Evolutionary conservation across 2,888 invertebrate species (phyloP).

Genomic region (Itoplectis maculator): DNA sequence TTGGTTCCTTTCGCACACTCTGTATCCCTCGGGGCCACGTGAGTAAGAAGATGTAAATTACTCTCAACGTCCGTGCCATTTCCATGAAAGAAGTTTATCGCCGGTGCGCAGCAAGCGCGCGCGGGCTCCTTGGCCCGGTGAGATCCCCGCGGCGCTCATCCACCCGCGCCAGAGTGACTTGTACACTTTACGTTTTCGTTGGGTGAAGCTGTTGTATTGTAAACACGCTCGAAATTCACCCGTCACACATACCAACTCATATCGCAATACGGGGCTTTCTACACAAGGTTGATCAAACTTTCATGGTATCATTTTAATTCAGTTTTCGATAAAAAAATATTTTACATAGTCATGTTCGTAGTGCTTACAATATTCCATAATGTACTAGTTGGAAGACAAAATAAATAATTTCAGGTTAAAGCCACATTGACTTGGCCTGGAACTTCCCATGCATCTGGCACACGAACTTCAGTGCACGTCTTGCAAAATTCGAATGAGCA

Average conservation of each 20-base stretch:
- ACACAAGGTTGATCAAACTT: background rate
- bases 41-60: constrained; percentile 76
- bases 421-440: background rate
- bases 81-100: constrained; percentile 74
- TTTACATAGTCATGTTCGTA: no score
- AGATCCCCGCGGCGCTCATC: constrained; percentile 69
- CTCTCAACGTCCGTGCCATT: constrained; percentile 74
- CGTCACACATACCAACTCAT: constrained; percentile 13
- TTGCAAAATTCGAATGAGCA: constrained; percentile 63
- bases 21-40: constrained; percentile 68
- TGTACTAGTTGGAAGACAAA: background rate
- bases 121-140: constrained; percentile 69
- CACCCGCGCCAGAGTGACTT: constrained; percentile 72
- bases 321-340: no score
- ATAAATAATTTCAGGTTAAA: background rate
- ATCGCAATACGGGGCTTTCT: background rate
- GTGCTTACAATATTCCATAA: background rate
- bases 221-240: constrained; percentile 63
- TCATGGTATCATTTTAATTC: background rate
- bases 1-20: constrained; percentile 46
- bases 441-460: background rate
- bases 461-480: constrained; percentile 1
- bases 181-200: constrained; percentile 69
- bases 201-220: constrained; percentile 62
- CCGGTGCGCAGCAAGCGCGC: constrained; percentile 59